Base-by-base conservation (phyloP, 1,140 invertebrate species). In the Trachelipus rathkii region DNA sequence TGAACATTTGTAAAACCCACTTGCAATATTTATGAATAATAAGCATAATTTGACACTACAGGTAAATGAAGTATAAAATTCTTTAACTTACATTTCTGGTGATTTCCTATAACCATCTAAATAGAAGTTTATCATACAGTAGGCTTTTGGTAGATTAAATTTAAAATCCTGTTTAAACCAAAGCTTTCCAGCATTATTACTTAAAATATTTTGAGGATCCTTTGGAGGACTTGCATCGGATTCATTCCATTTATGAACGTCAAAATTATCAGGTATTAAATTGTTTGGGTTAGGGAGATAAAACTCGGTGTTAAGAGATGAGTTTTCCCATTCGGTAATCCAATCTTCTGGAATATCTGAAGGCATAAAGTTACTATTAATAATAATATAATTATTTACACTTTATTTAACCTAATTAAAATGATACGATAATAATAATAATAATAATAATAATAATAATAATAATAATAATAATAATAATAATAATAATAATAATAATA, bases 231-330 rank as follows among this genome's bases (percentile, higher is more conserved):
- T 77, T 82, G 85, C 82, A 33, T 80, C 76, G 43, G 71, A 46
- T 11, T 85, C 75, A 66, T 60, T 19, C 50, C 50, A 60, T 19
- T 13, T 13, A 8, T 92, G 86, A 21, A 96, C 82, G 6, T 88
- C 87, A 83, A 96, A 96, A 84, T 96, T 89, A 0, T 89, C 89
- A 0, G 94, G 90, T 75, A 98, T 90, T 85, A 91, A 98, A 44
- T 89, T 87, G 86, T 97, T 98, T 9, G 90, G 89, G 19, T 90
- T 87, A 0, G 94, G 94, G 11, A 96, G 84, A 73, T 83, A 82
- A n/a, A 89, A 83, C 33, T 84, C 84, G 13, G 84, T 66, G n/a
- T 78, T 76, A 5, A 23, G 60, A 44, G 76, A 72, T 79, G 82
- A 82, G 21, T 81, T 82, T 44, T 74, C 78, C 86, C 86, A 87